Evolutionary conservation across 2,888 invertebrate genomes (phyloP).

Genomic region (Ichneumoninae sp.): DNA sequence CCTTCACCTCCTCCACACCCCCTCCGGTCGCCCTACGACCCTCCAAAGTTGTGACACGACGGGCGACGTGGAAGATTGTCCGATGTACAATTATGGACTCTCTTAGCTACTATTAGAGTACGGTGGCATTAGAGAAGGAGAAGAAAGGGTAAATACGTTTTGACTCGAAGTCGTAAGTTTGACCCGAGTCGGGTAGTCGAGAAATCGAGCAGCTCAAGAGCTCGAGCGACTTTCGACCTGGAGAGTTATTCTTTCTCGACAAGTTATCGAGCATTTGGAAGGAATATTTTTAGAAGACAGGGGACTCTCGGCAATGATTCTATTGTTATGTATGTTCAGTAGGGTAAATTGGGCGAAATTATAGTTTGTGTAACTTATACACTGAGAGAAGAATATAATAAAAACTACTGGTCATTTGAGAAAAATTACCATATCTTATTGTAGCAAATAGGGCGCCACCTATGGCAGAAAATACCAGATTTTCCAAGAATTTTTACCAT

Average conservation of each 20-base stretch:
- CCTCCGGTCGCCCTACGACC: neutral
- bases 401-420: too few relatives aligned
- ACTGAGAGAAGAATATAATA: too few relatives aligned
- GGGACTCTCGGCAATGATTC: neutral
- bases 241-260: neutral
- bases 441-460: too few relatives aligned
- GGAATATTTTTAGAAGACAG: neutral
- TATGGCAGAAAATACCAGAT: too few relatives aligned
- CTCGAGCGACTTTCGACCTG: neutral
- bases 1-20: neutral
- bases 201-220: neutral
- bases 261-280: neutral
- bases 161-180: conserved; percentile 1
- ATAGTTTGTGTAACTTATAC: too few relatives aligned
- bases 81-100: conserved; percentile 37
- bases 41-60: conserved; percentile 26
- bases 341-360: neutral
- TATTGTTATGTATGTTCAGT: neutral
- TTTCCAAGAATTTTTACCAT: too few relatives aligned
- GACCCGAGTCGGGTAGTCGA: neutral
- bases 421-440: too few relatives aligned
- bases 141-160: neutral
- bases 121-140: neutral
- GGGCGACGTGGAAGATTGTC: conserved; percentile 60
- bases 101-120: neutral